phyloP scores from a whole-genome alignment of 1,140 invertebrate species.

The Diorhabda elongata region DNA sequence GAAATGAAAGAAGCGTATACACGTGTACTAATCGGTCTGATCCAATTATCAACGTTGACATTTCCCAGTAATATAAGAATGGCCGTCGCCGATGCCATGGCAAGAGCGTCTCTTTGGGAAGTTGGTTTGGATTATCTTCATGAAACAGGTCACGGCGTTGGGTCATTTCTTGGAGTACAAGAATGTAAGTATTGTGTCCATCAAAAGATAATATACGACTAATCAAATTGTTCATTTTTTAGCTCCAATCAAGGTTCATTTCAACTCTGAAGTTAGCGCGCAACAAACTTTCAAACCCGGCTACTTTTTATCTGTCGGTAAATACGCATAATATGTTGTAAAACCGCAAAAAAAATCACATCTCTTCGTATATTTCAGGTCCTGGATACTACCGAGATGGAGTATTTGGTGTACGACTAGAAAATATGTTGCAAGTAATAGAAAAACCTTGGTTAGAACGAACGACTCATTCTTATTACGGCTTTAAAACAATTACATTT shows the following conservation, averaged over 20 bases:
- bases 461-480: slow-evolving; percentile 55
- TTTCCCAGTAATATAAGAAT: slow-evolving; percentile 64
- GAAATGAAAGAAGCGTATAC: slow-evolving; percentile 82
- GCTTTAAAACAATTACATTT: slow-evolving; percentile 80
- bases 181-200: slow-evolving; percentile 59
- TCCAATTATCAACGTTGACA: slow-evolving; percentile 65
- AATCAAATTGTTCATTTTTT: slow-evolving; percentile 30
- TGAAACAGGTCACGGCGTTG: slow-evolving; percentile 87
- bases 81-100: slow-evolving; percentile 69
- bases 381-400: slow-evolving; percentile 77
- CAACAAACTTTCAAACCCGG: slow-evolving; percentile 67
- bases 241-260: slow-evolving; percentile 62
- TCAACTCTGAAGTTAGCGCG: slow-evolving; percentile 26
- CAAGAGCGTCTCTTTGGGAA: slow-evolving; percentile 75
- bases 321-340: slow-evolving; percentile 27
- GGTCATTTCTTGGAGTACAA: slow-evolving; percentile 77
- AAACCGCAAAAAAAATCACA: too few species aligned
- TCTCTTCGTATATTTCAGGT: slow-evolving; percentile 54
- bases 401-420: slow-evolving; percentile 86
- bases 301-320: slow-evolving; percentile 82
- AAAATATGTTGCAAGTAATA: slow-evolving; percentile 86
- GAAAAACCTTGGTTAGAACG: slow-evolving; percentile 52
- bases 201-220: slow-evolving; percentile 1
- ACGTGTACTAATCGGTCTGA: slow-evolving; percentile 80
- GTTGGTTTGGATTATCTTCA: slow-evolving; percentile 78